Evolutionary conservation across 2,888 invertebrate genomes (phyloP).

Genomic region (Eupithecia abbreviata): DNA sequence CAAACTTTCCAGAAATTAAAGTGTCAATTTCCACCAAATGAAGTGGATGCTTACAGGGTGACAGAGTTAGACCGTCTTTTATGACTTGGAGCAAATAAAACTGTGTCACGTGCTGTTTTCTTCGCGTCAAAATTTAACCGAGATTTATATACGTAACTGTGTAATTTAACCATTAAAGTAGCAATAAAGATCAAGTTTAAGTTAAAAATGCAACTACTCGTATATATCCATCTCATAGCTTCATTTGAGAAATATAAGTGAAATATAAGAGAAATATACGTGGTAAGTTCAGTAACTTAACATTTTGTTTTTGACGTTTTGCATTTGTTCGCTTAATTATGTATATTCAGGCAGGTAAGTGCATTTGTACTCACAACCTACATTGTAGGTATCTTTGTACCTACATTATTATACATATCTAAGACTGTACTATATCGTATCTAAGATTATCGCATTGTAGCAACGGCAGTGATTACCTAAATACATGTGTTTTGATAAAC

Average conservation of each 20-base stretch:
- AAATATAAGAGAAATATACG: too few species aligned
- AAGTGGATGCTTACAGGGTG: not conserved
- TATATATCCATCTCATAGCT: not conserved
- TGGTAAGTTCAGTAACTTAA: not conserved
- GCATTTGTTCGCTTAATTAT: not conserved
- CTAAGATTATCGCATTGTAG: slow-evolving; percentile 62
- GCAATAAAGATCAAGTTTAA: slow-evolving; percentile 25
- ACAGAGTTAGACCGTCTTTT: not conserved
- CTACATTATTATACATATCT: not conserved
- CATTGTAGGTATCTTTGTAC: not conserved
- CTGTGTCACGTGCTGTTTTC: slow-evolving; percentile 65
- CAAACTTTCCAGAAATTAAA: not conserved
- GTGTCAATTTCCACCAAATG: not conserved
- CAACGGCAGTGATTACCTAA: slow-evolving; percentile 73
- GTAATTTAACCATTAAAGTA: slow-evolving; percentile 37
- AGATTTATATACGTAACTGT: slow-evolving; percentile 56
- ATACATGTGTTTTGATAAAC: slow-evolving; percentile 59
- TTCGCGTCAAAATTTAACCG: slow-evolving; percentile 62
- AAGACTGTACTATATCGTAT: slow-evolving; percentile 12
- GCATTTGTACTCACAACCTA: not conserved
- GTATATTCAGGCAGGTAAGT: not conserved
- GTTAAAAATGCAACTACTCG: not conserved
- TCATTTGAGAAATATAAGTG: not conserved
- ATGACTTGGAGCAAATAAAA: slow-evolving; percentile 22
- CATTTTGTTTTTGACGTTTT: not conserved